Base-by-base conservation (phyloP, 2,888 invertebrate genomes). In the Amphipyra tragopoginis region DNA sequence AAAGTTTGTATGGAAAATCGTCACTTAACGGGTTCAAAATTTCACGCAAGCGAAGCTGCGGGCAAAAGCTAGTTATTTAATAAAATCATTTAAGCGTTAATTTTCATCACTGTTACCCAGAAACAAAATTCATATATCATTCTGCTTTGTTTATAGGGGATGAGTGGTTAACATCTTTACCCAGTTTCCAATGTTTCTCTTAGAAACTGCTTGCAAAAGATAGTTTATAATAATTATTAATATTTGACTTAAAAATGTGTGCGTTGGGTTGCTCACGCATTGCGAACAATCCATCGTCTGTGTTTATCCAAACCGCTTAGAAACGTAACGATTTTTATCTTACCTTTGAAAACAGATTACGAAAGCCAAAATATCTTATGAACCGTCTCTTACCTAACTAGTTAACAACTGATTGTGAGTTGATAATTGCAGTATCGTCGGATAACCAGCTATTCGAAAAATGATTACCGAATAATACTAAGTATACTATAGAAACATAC, bases 281-380 rank as follows among this genome's bases (percentile, higher is more conserved):
- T 87, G 87, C 81, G 69, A 85, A 84, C 81, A 79, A 83, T 86
- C 85, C 80, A 83, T 87, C 86, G 82, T 80, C 82, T 65, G 59
- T 58, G 79, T 83, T 86, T 85, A 81, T 77, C 72, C 66, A 69
- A 68, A 72, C 39, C 56, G 62, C 71, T 65, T 72, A 65, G 63
- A 14, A 21, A 21, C 57, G 53, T 60, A 62, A 54, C 67, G 58
- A 52, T 73, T 70, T 49, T 43, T 49, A 29, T 38, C 51, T 58
- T 42, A 50, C 39, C 45, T 50, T 45, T 56, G 40, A 21, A n/a
- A 14, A 33, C 14, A 42, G 47, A 48, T 52, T 29, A 40, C 43
- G 44, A 38, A 44, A 29, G 15, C 13, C 21, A 48, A 44, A 49
- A 10, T 21, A 21, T 21, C 2, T 1, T 21, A 21, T 21, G 21